phyloP scores from a whole-genome alignment of 2,113 vertebrate species.

The Corvus hawaiiensis region DNA sequence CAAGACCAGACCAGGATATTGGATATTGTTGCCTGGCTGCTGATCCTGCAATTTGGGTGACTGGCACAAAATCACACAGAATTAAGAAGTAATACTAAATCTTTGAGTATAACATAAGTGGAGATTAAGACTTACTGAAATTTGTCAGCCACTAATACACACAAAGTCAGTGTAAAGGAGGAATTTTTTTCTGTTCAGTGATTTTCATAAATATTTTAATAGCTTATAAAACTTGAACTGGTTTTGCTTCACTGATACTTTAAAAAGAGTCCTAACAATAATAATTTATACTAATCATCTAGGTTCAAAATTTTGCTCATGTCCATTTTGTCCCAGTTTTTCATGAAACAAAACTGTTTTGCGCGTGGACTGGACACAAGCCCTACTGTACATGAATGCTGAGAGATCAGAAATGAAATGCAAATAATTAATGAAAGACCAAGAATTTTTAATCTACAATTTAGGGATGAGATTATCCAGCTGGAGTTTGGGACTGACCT shows the following conservation, averaged over 20 bases:
- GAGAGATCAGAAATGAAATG: not conserved
- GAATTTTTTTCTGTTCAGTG: not conserved
- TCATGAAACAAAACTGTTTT: not conserved
- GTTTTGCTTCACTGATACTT: not conserved
- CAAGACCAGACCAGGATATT: not conserved
- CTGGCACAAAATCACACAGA: not conserved
- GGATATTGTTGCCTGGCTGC: not conserved
- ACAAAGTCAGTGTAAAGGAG: not conserved
- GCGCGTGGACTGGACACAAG: not conserved
- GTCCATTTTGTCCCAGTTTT: not conserved
- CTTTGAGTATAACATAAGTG: not conserved
- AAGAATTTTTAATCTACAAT: not conserved
- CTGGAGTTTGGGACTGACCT: not conserved
- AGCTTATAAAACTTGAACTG: not conserved
- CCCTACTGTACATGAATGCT: not conserved
- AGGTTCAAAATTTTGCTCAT: not conserved
- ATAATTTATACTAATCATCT: not conserved
- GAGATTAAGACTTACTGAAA: not conserved
- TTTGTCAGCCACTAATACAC: not conserved
- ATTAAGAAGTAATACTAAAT: not conserved
- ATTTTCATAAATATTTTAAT: not conserved
- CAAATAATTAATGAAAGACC: not conserved
- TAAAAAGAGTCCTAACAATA: not conserved
- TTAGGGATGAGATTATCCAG: not conserved
- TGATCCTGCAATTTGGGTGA: not conserved